Conservation (phyloP, 2,113 vertebrate genomes). For the Dromaius novaehollandiae region DNA sequence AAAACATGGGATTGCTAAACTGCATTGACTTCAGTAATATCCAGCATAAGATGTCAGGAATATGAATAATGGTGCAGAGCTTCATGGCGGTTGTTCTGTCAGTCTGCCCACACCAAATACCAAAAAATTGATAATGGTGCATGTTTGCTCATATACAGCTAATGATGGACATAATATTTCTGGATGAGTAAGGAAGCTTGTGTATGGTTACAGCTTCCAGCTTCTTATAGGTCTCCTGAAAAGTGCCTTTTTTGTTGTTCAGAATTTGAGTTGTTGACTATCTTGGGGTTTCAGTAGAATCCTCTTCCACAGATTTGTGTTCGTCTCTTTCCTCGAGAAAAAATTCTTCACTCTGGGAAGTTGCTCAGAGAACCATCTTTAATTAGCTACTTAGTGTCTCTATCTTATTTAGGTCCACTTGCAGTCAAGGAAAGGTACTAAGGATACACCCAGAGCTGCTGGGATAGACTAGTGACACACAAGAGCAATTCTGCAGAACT, state of each 20-base stretch:
- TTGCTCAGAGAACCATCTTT: background rate
- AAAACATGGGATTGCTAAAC: background rate
- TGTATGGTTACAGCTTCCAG: background rate
- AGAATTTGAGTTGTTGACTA: background rate
- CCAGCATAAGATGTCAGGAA: background rate
- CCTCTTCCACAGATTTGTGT: background rate
- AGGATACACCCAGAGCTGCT: background rate
- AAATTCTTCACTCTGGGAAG: background rate
- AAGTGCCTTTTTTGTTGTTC: background rate
- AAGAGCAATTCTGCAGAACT: background rate
- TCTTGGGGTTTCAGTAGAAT: background rate
- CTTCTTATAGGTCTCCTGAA: background rate
- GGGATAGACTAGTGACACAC: background rate
- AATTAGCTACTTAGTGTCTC: background rate
- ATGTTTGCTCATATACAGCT: background rate
- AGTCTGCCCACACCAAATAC: background rate
- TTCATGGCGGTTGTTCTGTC: background rate
- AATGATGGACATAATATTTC: background rate
- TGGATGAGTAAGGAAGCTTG: background rate
- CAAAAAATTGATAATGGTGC: background rate
- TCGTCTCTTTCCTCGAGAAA: background rate
- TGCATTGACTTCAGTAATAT: background rate
- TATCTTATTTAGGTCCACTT: background rate
- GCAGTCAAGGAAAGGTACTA: background rate
- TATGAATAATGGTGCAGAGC: background rate